Base-by-base conservation (phyloP, 2,888 invertebrate genomes). In the Keiferia lycopersicella region DNA sequence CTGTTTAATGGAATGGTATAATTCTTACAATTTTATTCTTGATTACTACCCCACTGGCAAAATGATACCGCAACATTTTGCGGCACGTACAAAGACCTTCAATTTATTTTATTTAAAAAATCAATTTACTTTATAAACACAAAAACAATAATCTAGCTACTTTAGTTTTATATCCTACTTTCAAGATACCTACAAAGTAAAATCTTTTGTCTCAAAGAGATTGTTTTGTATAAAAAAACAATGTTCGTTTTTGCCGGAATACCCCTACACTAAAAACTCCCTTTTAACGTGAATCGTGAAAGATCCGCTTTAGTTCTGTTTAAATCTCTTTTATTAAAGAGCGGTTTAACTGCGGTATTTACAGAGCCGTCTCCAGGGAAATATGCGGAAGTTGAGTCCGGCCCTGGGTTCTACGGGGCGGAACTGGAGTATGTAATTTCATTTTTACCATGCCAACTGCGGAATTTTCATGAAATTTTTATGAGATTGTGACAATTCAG, bases 291-390 rank as follows among this genome's bases (percentile, higher is more conserved):
- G 18, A 50, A 50, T n/a, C 18, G 12, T 18, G 22, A 50, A 12
- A 18, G 18, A 50, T 20, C 22, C 50, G 20, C 11, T 45, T n/a
- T 45, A 45, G 45, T 16, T 45, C n/a, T 45, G 45, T 45, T 45
- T 45, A 45, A 50, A 50, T 20, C 50, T 20, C 18, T 50, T 50
- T 18, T 50, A 20, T 50, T 50, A 50, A 50, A 50, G 50, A 50
- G 22, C 50, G 18, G 50, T 16, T 50, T 50, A 50, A 20, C 48
- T 18, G 50, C 50, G 22, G 50, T 50, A 50, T 50, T 50, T 50
- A 50, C 50, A 20, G 50, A 50, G 50, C 20, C 50, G 20, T 50
- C 50, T 22, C 50, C 18, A 22, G 50, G 48, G 50, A 50, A 50
- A 50, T 50, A 50, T 50, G 50, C 50, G 22, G 20, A 50, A 50